phyloP scores from a whole-genome alignment of 2,888 invertebrate species.

The Aphrophora alni region DNA sequence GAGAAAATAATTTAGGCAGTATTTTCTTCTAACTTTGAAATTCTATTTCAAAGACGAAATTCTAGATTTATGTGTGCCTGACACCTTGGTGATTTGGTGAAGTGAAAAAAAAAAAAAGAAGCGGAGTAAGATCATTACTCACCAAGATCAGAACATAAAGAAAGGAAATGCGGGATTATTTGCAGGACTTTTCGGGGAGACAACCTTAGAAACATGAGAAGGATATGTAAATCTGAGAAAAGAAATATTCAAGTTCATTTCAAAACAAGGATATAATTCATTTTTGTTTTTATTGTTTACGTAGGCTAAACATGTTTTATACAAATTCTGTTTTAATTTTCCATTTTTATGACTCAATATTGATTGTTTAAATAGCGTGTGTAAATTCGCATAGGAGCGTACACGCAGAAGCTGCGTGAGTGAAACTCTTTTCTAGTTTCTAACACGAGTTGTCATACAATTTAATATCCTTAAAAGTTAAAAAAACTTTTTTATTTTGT shows the following conservation, averaged over 20 bases:
- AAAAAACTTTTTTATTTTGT: too few relatives aligned
- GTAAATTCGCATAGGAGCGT: too few relatives aligned
- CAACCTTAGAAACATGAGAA: neutral
- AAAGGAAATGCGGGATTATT: neutral
- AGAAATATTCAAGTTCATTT: neutral
- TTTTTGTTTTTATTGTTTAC: neutral
- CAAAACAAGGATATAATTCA: neutral
- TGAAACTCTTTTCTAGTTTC: too few relatives aligned
- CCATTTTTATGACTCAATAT: too few relatives aligned
- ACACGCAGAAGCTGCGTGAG: too few relatives aligned
- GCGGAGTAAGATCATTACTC: neutral
- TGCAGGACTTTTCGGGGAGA: neutral
- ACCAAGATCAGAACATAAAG: neutral
- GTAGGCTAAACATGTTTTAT: neutral
- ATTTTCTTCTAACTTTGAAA: slow-evolving; percentile 30
- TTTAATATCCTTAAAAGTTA: too few relatives aligned
- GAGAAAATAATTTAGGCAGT: slow-evolving; percentile 20
- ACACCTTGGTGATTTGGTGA: neutral
- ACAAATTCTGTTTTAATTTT: too few relatives aligned
- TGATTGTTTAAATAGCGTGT: too few relatives aligned
- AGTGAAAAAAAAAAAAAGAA: neutral
- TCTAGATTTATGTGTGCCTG: neutral
- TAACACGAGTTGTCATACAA: too few relatives aligned
- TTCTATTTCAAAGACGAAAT: slow-evolving; percentile 29
- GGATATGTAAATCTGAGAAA: neutral